Evolutionary conservation across 2,888 invertebrate species (phyloP).

Genomic region (Polydrusus cervinus): DNA sequence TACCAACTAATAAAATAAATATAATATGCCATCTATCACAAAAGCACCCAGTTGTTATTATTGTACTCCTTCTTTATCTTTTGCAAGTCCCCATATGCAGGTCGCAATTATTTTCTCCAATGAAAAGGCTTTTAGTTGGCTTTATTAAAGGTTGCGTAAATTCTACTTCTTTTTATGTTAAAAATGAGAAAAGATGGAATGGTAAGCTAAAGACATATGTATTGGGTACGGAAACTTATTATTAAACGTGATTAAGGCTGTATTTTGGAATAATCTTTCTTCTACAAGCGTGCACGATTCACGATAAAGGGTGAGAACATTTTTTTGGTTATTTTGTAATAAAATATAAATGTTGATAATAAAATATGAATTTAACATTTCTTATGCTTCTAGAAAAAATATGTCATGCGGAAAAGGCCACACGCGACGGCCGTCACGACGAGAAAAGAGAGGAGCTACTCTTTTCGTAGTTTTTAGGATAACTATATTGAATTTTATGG

Average conservation of each 20-base stretch:
- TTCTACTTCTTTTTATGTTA: constrained; percentile 9
- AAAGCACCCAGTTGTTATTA: constrained; percentile 26
- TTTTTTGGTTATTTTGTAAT: too few species aligned
- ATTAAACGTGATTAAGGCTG: not conserved
- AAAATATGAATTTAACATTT: too few species aligned
- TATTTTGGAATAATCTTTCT: too few species aligned
- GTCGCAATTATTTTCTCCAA: constrained; percentile 5
- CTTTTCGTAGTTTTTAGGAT: too few species aligned
- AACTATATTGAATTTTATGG: too few species aligned
- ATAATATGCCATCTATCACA: constrained; percentile 33
- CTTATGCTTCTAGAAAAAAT: too few species aligned
- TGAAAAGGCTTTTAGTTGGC: not conserved
- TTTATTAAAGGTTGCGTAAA: not conserved
- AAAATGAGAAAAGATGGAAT: constrained; percentile 4
- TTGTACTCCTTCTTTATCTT: constrained; percentile 36
- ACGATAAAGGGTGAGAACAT: too few species aligned
- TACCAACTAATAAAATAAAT: constrained; percentile 32
- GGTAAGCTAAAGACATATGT: too few species aligned
- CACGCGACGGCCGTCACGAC: too few species aligned
- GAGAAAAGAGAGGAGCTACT: too few species aligned
- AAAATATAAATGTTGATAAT: too few species aligned
- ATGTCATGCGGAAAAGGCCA: too few species aligned
- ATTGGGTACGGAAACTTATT: not conserved
- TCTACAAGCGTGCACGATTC: not conserved
- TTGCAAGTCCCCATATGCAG: constrained; percentile 20